phyloP scores from a whole-genome alignment of 2,113 vertebrate species.

The Plecotus auritus region DNA sequence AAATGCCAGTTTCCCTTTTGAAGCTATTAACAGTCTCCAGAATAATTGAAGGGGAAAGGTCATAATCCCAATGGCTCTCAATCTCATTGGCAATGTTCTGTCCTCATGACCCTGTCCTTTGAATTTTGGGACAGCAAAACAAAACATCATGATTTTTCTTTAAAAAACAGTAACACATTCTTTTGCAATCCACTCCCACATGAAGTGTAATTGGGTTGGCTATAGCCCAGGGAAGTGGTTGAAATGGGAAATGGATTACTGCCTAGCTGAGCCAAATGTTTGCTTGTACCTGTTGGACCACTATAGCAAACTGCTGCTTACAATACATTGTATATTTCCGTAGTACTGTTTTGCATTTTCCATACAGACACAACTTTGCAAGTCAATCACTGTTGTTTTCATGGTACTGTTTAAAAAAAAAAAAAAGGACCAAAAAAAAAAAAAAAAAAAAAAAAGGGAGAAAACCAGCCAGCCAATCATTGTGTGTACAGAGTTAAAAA shows the following conservation, averaged over 20 bases:
- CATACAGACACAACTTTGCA: slow-evolving; percentile 84
- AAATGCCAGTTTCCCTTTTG: slow-evolving; percentile 65
- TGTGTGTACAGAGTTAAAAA: slow-evolving; percentile 92
- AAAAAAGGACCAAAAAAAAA: slow-evolving; percentile 72
- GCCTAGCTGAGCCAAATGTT: slow-evolving; percentile 97
- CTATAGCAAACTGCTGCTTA: slow-evolving; percentile 92
- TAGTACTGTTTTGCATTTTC: slow-evolving; percentile 87
- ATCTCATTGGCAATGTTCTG: slow-evolving; percentile 68
- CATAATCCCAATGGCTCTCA: background rate
- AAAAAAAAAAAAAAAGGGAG: slow-evolving; percentile 79
- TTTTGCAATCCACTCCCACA: slow-evolving; percentile 62
- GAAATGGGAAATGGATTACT: slow-evolving; percentile 89
- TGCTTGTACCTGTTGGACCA: slow-evolving; percentile 85
- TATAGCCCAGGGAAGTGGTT: slow-evolving; percentile 81
- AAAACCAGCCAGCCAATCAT: slow-evolving; percentile 88
- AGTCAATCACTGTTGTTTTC: slow-evolving; percentile 95
- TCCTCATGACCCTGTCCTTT: slow-evolving; percentile 67
- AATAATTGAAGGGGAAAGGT: slow-evolving; percentile 34
- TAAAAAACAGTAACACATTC: background rate
- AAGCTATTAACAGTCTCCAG: slow-evolving; percentile 19
- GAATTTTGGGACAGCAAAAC: slow-evolving; percentile 68
- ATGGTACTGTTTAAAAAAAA: slow-evolving; percentile 93
- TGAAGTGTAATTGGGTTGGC: slow-evolving; percentile 80
- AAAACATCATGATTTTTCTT: slow-evolving; percentile 55
- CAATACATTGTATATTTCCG: slow-evolving; percentile 86